Conservation (phyloP, 2,797 vertebrate genomes). For the Discoglossus pictus region DNA sequence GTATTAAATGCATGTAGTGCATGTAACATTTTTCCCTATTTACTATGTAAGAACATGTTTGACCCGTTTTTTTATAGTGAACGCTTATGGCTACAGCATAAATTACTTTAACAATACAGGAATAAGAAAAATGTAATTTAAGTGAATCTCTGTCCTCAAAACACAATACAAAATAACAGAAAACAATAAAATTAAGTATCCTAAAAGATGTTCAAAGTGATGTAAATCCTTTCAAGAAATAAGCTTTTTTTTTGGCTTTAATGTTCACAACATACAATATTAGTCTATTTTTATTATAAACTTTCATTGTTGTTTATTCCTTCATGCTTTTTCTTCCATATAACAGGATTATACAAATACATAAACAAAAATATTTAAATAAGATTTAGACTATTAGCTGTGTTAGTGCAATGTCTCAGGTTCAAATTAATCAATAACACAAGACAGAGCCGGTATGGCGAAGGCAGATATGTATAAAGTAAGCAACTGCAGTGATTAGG, state of each 20-base stretch:
- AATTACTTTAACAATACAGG: no score
- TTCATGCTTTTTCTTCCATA: background rate
- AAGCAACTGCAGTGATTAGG: background rate
- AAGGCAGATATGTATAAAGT: background rate
- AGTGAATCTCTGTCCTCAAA: no score
- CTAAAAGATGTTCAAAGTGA: background rate
- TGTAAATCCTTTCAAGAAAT: background rate
- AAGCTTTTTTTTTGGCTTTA: background rate
- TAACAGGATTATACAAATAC: constrained; percentile 42
- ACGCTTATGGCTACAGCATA: no score
- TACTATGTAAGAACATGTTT: no score
- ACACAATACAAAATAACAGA: no score
- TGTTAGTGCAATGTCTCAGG: background rate
- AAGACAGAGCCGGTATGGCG: background rate
- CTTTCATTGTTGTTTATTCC: constrained; percentile 42
- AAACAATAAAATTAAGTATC: background rate
- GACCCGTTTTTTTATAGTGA: no score
- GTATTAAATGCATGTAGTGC: no score
- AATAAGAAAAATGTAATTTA: no score
- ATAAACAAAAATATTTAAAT: constrained; percentile 33
- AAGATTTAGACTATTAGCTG: constrained; percentile 14
- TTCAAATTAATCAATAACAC: constrained; percentile 12
- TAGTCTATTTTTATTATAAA: constrained; percentile 17
- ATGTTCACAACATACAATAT: background rate
- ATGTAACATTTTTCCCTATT: no score